Evolutionary conservation across 2,113 vertebrate genomes (phyloP).

Genomic region (Vidua chalybeata): DNA sequence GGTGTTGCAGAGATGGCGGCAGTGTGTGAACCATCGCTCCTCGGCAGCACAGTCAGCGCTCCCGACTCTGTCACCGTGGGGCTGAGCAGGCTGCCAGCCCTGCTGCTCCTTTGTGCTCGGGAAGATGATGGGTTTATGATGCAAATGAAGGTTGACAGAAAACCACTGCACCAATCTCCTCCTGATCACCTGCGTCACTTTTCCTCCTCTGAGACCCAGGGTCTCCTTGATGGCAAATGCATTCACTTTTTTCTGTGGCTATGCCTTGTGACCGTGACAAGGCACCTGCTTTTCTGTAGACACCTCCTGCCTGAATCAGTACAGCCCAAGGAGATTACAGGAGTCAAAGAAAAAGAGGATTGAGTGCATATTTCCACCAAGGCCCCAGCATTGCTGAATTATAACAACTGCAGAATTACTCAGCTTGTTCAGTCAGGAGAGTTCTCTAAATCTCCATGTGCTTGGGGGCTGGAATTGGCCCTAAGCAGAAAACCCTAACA

Average conservation of each 20-base stretch:
- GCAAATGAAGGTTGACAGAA: background rate
- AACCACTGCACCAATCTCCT: background rate
- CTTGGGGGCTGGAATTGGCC: rapidly evolving
- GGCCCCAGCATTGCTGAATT: background rate
- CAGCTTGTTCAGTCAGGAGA: background rate
- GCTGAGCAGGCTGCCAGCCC: background rate
- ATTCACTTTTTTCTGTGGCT: background rate
- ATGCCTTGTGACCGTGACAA: background rate
- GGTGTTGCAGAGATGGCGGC: background rate
- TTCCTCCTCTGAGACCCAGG: background rate
- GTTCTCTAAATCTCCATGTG: background rate
- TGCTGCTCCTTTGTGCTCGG: background rate
- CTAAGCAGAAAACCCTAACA: background rate
- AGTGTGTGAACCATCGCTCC: background rate
- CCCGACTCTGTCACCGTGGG: background rate
- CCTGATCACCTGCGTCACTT: background rate
- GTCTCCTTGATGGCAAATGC: background rate
- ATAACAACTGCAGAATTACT: background rate
- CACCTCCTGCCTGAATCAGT: background rate
- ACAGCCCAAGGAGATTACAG: background rate
- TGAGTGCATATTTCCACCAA: background rate
- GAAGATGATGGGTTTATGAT: background rate
- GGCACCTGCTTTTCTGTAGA: background rate
- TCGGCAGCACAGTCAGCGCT: background rate
- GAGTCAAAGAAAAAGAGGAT: background rate